These are phyloP conservation scores for Maniola hyperantus DNA, from an alignment of 2,888 invertebrate genomes.

Conservation along the genomic window DNA sequence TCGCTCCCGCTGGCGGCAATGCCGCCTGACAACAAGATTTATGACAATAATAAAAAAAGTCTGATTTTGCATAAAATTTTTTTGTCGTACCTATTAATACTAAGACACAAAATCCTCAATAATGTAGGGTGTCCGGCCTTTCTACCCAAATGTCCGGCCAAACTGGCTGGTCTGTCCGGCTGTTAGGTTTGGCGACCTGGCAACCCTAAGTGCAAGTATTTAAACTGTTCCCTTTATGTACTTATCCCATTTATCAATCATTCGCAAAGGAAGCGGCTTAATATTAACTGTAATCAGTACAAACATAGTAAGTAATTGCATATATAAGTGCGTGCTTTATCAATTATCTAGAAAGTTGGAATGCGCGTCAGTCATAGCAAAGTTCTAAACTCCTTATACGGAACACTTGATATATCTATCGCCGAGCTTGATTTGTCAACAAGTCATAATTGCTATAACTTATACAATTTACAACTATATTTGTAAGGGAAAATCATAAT, in stretches of 20 bases:
- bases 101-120: too few species aligned
- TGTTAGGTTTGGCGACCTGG: too few species aligned
- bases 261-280: neutral
- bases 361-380: constrained; percentile 19
- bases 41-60: too few species aligned
- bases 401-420: constrained; percentile 5
- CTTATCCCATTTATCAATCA: constrained; percentile 7
- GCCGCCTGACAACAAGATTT: too few species aligned
- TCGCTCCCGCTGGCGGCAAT: too few species aligned
- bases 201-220: too few species aligned
- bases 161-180: too few species aligned
- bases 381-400: constrained; percentile 6
- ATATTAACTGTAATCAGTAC: constrained; percentile 17
- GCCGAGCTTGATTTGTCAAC: constrained; percentile 1
- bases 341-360: constrained; percentile 33
- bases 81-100: too few species aligned
- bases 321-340: constrained; percentile 17
- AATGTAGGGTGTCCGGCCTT: too few species aligned
- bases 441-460: constrained; percentile 3
- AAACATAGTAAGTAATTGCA: constrained; percentile 26
- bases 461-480: constrained; percentile 4
- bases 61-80: too few species aligned
- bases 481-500: constrained; percentile 1
- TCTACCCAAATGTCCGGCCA: too few species aligned
- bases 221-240: neutral